Evolutionary conservation across 37 sponge, comb jelly and placozoan species (phyloP).

Genomic region (Hormiphora californensis): DNA sequence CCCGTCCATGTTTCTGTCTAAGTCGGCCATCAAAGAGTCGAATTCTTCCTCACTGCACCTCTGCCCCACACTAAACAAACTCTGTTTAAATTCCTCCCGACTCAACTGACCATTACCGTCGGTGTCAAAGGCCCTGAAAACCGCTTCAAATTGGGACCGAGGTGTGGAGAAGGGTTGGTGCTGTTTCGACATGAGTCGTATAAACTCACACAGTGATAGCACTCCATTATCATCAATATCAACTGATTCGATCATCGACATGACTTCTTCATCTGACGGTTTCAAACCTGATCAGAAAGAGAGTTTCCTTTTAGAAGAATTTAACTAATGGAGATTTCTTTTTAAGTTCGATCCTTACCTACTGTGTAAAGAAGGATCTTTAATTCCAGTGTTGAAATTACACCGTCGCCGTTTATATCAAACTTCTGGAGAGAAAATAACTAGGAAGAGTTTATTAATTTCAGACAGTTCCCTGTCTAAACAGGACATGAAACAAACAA

Average conservation of each 20-base stretch:
- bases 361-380: slow-evolving; percentile 36
- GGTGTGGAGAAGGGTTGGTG: slow-evolving; percentile 44
- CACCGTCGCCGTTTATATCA: slow-evolving; percentile 49
- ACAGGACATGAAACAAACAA: no score
- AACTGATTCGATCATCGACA: slow-evolving; percentile 25
- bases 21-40: background rate
- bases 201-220: slow-evolving; percentile 24
- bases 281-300: slow-evolving; percentile 50
- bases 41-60: slow-evolving; percentile 50
- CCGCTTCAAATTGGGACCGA: slow-evolving; percentile 26
- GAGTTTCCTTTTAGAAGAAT: background rate
- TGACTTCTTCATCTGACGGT: slow-evolving; percentile 41
- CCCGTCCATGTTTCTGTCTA: slow-evolving; percentile 42
- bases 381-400: slow-evolving; percentile 3
- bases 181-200: slow-evolving; percentile 40
- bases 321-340: background rate
- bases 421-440: no score
- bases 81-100: slow-evolving; percentile 43
- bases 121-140: slow-evolving; percentile 45
- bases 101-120: slow-evolving; percentile 49
- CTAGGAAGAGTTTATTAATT: no score
- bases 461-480: no score
- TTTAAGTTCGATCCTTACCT: background rate
- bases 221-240: slow-evolving; percentile 49
- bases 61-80: slow-evolving; percentile 38